A percentile compares a stretch with the other conserved stretches of the same genome.
Evolutionary conservation across 2,113 vertebrate species (phyloP).

Genomic region (Tragelaphus imberbis): DNA sequence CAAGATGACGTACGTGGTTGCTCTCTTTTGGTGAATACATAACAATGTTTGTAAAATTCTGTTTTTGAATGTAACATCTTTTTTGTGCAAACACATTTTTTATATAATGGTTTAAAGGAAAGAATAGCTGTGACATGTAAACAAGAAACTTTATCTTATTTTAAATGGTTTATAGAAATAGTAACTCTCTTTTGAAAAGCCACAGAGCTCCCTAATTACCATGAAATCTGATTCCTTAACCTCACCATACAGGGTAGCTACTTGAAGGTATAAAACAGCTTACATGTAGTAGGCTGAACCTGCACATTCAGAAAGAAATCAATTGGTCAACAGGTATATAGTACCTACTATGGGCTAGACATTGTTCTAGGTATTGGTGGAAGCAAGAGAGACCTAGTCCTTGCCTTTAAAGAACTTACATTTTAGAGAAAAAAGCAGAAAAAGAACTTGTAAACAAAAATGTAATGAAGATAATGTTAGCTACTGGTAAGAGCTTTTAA

Average conservation of each 20-base stretch:
- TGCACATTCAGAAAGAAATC: not conserved
- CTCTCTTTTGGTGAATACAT: not conserved
- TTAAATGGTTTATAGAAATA: not conserved
- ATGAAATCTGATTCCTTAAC: not conserved
- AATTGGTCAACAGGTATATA: not conserved
- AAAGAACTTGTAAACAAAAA: not conserved
- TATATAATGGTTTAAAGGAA: not conserved
- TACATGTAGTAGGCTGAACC: not conserved
- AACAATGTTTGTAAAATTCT: not conserved
- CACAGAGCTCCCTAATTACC: not conserved
- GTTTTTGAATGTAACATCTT: not conserved
- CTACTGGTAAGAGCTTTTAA: not conserved
- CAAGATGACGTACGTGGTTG: not conserved
- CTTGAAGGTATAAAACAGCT: not conserved
- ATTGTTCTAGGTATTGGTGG: not conserved
- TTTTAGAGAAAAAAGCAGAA: not conserved
- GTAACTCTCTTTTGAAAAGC: not conserved
- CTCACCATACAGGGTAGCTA: not conserved
- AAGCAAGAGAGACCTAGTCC: not conserved
- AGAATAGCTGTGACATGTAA: not conserved
- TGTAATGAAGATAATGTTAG: not conserved
- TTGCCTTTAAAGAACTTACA: not conserved
- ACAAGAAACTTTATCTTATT: not conserved
- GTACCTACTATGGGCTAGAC: not conserved
- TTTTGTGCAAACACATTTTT: not conserved